phyloP scores from a whole-genome alignment of 2,797 vertebrate species.

The Hemitrygon akajei region DNA sequence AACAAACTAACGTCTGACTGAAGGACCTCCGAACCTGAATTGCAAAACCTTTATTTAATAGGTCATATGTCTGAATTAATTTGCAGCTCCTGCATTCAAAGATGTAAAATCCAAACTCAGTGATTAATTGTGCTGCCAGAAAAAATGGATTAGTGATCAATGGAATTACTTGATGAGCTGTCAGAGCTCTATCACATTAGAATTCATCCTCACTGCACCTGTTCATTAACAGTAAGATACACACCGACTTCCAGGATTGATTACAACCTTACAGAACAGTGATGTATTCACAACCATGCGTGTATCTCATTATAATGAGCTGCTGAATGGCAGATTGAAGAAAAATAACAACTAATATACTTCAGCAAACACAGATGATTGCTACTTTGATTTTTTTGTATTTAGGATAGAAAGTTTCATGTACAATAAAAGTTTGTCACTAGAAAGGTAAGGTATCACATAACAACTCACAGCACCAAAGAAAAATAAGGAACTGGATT shows the following conservation, averaged over 20 bases:
- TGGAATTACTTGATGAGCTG: slow-evolving; percentile 58
- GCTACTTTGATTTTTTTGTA: slow-evolving; percentile 1
- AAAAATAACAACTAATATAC: slow-evolving; percentile 53
- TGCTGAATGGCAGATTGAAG: neutral
- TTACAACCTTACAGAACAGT: slow-evolving; percentile 53
- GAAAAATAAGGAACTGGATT: too few species aligned
- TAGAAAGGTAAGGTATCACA: neutral
- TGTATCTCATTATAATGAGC: slow-evolving; percentile 18
- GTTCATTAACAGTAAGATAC: slow-evolving; percentile 59
- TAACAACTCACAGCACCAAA: neutral
- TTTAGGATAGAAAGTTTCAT: slow-evolving; percentile 12
- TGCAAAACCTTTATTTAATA: slow-evolving; percentile 46
- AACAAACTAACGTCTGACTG: neutral
- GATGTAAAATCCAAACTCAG: slow-evolving; percentile 54
- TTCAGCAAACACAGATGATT: slow-evolving; percentile 40
- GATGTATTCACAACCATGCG: neutral
- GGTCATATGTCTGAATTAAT: slow-evolving; percentile 55
- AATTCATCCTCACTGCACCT: slow-evolving; percentile 60
- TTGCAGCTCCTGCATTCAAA: slow-evolving; percentile 51
- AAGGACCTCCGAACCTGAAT: slow-evolving; percentile 40
- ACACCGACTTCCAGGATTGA: slow-evolving; percentile 58
- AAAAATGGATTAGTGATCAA: slow-evolving; percentile 66
- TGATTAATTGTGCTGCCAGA: slow-evolving; percentile 63
- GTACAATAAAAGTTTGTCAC: neutral
- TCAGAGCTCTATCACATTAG: slow-evolving; percentile 60